A percentile compares a stretch with the other conserved stretches of the same genome.
phyloP scores from a whole-genome alignment of 2,113 vertebrate genomes.

The Tylochromis polylepis region DNA sequence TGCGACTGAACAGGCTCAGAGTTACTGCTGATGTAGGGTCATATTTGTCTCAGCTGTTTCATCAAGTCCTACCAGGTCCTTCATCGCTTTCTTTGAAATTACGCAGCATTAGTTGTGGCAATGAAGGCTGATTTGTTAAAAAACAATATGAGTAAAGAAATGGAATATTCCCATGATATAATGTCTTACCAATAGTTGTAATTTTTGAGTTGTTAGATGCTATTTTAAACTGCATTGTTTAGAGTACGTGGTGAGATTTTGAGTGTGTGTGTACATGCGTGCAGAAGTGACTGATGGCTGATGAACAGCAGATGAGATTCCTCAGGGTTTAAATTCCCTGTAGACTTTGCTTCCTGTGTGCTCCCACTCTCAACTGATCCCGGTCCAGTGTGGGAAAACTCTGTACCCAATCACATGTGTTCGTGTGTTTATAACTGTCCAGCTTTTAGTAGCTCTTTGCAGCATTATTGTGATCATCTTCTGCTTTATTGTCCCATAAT shows the following conservation, averaged over 20 bases:
- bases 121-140: neutral
- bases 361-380: constrained; percentile 31
- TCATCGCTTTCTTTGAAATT: neutral
- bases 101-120: neutral
- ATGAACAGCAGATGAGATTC: constrained; percentile 71
- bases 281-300: constrained; percentile 44
- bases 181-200: neutral
- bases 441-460: neutral
- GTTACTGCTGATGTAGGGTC: neutral
- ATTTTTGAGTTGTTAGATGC: constrained; percentile 2
- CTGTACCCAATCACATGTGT: neutral
- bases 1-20: neutral
- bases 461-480: neutral
- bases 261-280: neutral
- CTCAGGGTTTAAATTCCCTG: constrained; percentile 68
- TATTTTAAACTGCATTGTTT: constrained; percentile 39
- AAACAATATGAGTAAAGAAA: neutral
- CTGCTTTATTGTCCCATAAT: neutral
- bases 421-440: neutral
- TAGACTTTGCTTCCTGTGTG: constrained; percentile 65
- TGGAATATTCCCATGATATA: neutral
- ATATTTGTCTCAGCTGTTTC: neutral
- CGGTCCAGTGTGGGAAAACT: constrained; percentile 72
- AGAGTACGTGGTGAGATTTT: neutral
- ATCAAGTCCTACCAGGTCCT: neutral